Evolutionary conservation across 2,113 vertebrate species (phyloP), one percentile per base, ranked within the genome.

Genomic region (Bagarius yarrelli): DNA sequence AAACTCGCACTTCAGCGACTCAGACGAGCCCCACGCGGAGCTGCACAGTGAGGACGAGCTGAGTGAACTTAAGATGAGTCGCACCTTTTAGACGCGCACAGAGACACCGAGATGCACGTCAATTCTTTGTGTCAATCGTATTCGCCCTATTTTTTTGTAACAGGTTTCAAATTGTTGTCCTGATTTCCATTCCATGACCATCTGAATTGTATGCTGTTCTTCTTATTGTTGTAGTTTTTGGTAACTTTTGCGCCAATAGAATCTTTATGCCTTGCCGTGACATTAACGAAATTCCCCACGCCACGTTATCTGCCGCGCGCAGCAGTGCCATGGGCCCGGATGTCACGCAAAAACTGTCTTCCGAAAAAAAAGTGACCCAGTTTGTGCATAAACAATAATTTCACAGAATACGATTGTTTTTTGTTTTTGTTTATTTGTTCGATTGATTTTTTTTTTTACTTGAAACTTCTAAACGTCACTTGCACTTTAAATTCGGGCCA

Each of bases 1-100:
- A 0, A 95, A 90, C 76, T 99, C 97, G 27, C 97, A 97, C 89
- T 98, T 96, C 92, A 99, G 97, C 91, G 97, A 99, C 92, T 99
- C 97, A 15, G 97, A 99, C 18, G 96, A 99, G 89, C 92, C 95
- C 75, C 89, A 87, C 66, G 84, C 92, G 88, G 94, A 94, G 86
- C 81, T 93, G 64, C 92, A 93, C 57, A 93, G 92, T 2, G 94
- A 94, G n/a, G 94, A 94, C 11, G 93, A 94, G 78, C 87, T 93
- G 1, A 88, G 92, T n/a, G 91, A 93, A 83, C 90, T 93, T 21
- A 92, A 91, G 80, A 87, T 91, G 0, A 81, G 86, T 67, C 80
- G 88, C 36, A 82, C 91, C 53, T 93, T 91, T 85, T 91, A 85
- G 56, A 90, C 69, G 57, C 12, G 18, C 74, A 61, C 27, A 25